A percentile compares a stretch with the other conserved stretches of the same genome.
Evolutionary conservation across 2,888 invertebrate genomes (phyloP).

Genomic region (Lasioglossum vierecki): DNA sequence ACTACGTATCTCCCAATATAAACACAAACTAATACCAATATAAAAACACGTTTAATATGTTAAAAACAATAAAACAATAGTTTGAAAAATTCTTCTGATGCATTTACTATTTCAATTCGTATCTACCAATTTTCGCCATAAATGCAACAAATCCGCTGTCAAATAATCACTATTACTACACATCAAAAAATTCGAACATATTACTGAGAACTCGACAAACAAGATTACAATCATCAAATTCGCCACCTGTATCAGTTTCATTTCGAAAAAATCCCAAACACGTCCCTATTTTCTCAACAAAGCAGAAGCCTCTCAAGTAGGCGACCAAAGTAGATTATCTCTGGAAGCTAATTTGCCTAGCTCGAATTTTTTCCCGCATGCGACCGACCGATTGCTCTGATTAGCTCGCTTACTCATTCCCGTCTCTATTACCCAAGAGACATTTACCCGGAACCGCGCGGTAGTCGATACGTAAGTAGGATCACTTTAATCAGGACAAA

Average conservation of each 20-base stretch:
- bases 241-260: not conserved
- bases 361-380: not conserved
- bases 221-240: not conserved
- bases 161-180: too few species aligned
- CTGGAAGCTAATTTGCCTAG: not conserved
- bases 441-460: constrained; percentile 31
- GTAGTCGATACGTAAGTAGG: constrained; percentile 23
- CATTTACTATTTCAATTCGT: too few species aligned
- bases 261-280: not conserved
- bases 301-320: not conserved
- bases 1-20: too few species aligned
- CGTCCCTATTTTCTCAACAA: not conserved
- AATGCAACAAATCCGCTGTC: too few species aligned
- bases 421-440: constrained; percentile 9
- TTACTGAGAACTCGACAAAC: not conserved
- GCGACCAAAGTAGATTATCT: not conserved
- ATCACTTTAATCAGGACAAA: constrained; percentile 24
- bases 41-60: too few species aligned
- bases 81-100: too few species aligned
- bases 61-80: too few species aligned
- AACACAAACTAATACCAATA: too few species aligned
- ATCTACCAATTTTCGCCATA: too few species aligned
- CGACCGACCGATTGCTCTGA: constrained; percentile 14
- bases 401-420: not conserved
- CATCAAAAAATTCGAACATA: not conserved